Evolutionary conservation across 1,140 invertebrate species (phyloP), one percentile per base, ranked within the genome.

Genomic region (Sinella curviseta): DNA sequence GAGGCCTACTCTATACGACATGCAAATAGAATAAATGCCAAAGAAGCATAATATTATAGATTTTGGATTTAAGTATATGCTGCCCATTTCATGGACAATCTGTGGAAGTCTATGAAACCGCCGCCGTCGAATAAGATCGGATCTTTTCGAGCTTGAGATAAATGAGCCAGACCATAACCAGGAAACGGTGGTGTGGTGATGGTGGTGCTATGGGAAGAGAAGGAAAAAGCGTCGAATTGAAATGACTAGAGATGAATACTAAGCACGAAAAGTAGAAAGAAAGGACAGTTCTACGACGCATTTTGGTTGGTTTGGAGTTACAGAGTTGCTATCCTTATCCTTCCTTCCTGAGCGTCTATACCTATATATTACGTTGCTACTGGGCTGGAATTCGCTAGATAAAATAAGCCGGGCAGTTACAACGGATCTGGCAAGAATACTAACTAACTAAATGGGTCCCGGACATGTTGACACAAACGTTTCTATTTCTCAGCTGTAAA

Each of bases 61-160:
- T 65, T 65, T 26, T 4, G 57, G 26, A 65, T 65, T 65, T 65
- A 26, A 65, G 57, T 65, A 65, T 65, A 26, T 26, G 24, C 14
- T 14, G 24, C 24, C 39, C 20, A 20, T 65, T 65, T 65, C 57
- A 65, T 26, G 57, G 39, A 48, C 14, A 65, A 65, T 65, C 57
- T 26, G 57, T 65, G 57, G 24, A 48, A 65, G 14, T 65, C 57
- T 65, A 65, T 26, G 57, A 65, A 26, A 65, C 14, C 14, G 57
- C 57, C 39, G 20, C 8, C 39, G 39, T 48, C 57, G 57, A 65
- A 26, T 26, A 65, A 65, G 57, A 65, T 65, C 57, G 57, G 57
- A 65, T 65, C 57, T 65, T 65, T 65, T 26, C 57, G 26, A 26
- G 57, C 57, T 65, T 65, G 57, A 65, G 57, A 65, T 26, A 65